Evolutionary conservation across 1,140 invertebrate species (phyloP).

Genomic region (Pissodes strobi): DNA sequence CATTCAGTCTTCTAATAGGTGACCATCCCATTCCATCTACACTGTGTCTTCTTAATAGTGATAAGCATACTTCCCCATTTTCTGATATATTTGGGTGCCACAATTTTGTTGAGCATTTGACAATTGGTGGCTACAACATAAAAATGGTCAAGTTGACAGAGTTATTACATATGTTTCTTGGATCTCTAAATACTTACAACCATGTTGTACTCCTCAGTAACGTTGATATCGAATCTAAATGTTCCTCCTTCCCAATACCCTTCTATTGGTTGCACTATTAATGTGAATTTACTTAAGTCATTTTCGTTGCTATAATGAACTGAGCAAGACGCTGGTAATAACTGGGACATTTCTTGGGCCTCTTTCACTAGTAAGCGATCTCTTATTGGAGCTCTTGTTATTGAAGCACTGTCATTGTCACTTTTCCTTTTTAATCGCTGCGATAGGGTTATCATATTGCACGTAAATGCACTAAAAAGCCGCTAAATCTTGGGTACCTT

Average conservation of each 20-base stretch:
- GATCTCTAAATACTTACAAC: constrained; percentile 72
- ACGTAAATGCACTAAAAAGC: too few relatives aligned
- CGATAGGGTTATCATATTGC: constrained; percentile 75
- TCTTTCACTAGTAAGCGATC: constrained; percentile 86
- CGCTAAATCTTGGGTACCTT: too few relatives aligned
- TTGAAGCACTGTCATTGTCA: constrained; percentile 55
- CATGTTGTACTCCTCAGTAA: constrained; percentile 96
- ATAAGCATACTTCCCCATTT: constrained; percentile 93
- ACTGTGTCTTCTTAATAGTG: constrained; percentile 86
- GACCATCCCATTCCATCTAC: constrained; percentile 95
- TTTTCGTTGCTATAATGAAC: constrained; percentile 82
- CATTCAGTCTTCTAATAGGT: constrained; percentile 87
- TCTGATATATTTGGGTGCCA: constrained; percentile 98
- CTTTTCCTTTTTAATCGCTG: constrained; percentile 74
- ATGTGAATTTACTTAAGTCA: constrained; percentile 77
- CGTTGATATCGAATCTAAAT: constrained; percentile 84
- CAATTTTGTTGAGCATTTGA: constrained; percentile 86
- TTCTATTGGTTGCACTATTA: constrained; percentile 83
- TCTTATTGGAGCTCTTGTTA: constrained; percentile 76
- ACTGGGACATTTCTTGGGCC: constrained; percentile 90
- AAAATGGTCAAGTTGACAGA: background rate
- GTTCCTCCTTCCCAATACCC: constrained; percentile 86
- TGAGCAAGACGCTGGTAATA: constrained; percentile 78
- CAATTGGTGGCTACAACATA: constrained; percentile 88
- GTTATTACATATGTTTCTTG: background rate